phyloP scores from a whole-genome alignment of 2,797 vertebrate species.

The Muraenolepis orangiensis region DNA sequence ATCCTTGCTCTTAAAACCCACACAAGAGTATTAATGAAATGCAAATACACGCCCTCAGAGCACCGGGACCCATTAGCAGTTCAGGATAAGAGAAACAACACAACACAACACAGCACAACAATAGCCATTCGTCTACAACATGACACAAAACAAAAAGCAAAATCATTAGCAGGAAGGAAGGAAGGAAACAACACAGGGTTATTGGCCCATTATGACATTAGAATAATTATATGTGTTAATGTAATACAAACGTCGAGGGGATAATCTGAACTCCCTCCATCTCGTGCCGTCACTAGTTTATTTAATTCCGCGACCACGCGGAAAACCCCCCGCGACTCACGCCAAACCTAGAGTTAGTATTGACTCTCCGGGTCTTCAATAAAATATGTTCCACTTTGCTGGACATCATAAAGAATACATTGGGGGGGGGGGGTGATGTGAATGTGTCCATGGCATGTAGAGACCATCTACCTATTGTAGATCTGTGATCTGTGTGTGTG shows the following conservation, averaged over 20 bases:
- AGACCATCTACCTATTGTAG: no score
- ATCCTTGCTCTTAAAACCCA: constrained; percentile 50
- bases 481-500: no score
- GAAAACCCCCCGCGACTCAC: constrained; percentile 59
- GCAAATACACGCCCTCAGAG: constrained; percentile 59
- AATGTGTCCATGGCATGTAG: not conserved
- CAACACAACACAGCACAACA: constrained; percentile 40
- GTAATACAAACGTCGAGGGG: constrained; percentile 58
- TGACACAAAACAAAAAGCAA: constrained; percentile 47
- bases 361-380: constrained; percentile 57
- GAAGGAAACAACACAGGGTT: constrained; percentile 48
- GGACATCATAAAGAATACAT: no score
- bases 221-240: constrained; percentile 66
- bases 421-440: constrained; percentile 46
- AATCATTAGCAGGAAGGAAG: constrained; percentile 47
- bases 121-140: no score
- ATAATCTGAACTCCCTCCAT: constrained; percentile 47
- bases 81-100: constrained; percentile 35
- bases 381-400: constrained; percentile 38
- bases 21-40: constrained; percentile 59
- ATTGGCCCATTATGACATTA: constrained; percentile 66
- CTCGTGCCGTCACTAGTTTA: constrained; percentile 49
- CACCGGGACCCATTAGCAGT: constrained; percentile 39
- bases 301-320: constrained; percentile 54
- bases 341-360: constrained; percentile 54